Evolutionary conservation across 2,113 vertebrate genomes (phyloP), one percentile per base, ranked within the genome.

Genomic region (Dinomys branickii): DNA sequence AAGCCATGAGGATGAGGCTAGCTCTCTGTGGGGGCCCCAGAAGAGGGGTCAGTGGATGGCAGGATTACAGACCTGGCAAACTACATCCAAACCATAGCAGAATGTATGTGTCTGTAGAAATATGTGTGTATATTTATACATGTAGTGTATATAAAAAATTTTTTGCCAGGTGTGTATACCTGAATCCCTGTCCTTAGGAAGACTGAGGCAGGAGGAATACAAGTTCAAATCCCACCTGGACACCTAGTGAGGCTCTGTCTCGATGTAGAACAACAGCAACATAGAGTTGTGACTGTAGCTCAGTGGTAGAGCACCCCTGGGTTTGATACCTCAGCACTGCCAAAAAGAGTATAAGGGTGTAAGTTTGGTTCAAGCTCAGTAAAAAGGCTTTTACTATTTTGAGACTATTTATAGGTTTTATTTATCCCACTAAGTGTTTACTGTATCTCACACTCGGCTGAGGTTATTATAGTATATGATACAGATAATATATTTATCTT

Each of bases 391-490:
- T 95, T 83, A 91, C 65, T 69, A 33, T 93, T 54, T 71, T 30
- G 50, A 94, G n/a, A 58, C 65, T 96, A 78, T 96, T 97, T 92
- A 92, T 88, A 88, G 82, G 41, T 54, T 96, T 94, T 88, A 89
- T 93, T 95, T 97, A 92, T 73, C 63, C 26, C 44, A 50, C 75
- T 78, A 44, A 96, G 38, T 77, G 41, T 94, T 13, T 33, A 33
- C 67, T 65, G 24, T 71, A 20, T 59, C 58, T 87, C 19, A 81
- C 69, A 82, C 33, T 78, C 56, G 44, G n/a, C 56, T 71, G 77
- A 6, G 67, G 33, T 41, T 73, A 19, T 90, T 92, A 50, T 33
- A 47, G 12, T 35, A 88, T 73, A 6, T 54, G 16, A 33, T 77
- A 14, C 17, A 88, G n/a, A 16, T 38, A 89, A 47, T 58, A 1